Base-by-base conservation (phyloP, 2,888 invertebrate genomes). In the Tribolium freemani region DNA sequence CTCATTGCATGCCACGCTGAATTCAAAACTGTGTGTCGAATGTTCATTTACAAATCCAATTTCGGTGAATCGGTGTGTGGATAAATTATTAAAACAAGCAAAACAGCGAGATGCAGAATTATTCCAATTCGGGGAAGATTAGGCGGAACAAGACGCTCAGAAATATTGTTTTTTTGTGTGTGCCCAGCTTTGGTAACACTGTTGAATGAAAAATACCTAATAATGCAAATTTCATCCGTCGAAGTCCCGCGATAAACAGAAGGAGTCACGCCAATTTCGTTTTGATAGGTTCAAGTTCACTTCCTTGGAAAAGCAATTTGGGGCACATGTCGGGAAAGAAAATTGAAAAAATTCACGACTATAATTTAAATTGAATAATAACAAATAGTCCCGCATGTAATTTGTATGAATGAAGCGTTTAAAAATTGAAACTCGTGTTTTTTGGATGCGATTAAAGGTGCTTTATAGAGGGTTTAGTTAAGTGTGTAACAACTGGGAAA, bases 41-140 rank as follows among this genome's bases (percentile, higher is more conserved):
- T 60, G 45, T 48, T 48, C 60, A 60, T 60, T 57, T 48, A 13
- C 30, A 10, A 11, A 46, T 60, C 46, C 60, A 57, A 57, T 57
- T 57, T 57, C 10, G 16, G 38, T 26, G 20, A 21, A 9, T n/a
- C 53, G 53, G 21, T 53, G n/a, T 53, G 10, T 53, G 53, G 16
- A 53, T 10, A 48, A 48, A 48, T 48, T 48, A 16, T 48, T n/a
- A 8, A 16, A 48, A 50, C 16, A 16, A 50, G 50, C 13, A 5
- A 13, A 50, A 21, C 13, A 20, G 16, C n/a, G 38, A 26, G 26
- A n/a, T 38, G 38, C 38, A 38, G 8, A 38, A 38, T 5, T 38
- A 9, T 38, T n/a, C 31, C n/a, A 38, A 26, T 26, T 3, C 5
- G 26, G 5, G 26, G 26, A 1, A 26, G 26, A 26, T 26, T 26